Base-by-base conservation (phyloP, 2,113 vertebrate species). In the Gopherus evgoodei region DNA sequence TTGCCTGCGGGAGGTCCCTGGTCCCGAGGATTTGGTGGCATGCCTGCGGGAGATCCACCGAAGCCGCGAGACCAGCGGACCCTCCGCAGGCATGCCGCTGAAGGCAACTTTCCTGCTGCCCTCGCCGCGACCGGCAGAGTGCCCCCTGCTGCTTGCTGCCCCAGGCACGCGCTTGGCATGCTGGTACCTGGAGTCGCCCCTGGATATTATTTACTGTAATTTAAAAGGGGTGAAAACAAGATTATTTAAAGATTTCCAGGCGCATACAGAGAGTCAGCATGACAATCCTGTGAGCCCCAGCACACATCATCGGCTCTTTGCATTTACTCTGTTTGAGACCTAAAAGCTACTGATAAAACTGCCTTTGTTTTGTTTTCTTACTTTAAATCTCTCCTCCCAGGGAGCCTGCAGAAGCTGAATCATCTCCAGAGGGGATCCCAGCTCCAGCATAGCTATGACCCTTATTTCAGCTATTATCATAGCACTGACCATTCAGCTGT, bases 311-410 rank as follows among this genome's bases (percentile, higher is more conserved):
- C 9, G 88, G 83, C 50, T 87, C 85, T 69, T 90, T 6, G 5
- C 94, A 52, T 96, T 86, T 87, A 81, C 97, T 89, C 96, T 49
- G 91, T 82, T 27, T 49, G 94, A 42, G 90, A 62, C 93, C 96
- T 87, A 85, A 90, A 86, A 69, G 42, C 35, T 27, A 79, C 93
- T 38, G 97, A 97, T 87, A 96, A 95, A 96, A 94, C 79, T 38
- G 38, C 24, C 80, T 87, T 89, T 53, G 83, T 29, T 81, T 87
- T 50, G 93, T 94, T 90, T 96, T 91, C 98, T 98, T 98, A 99
- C 99, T 98, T 99, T 98, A 98, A 99, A 99, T 97, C 99, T 98
- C 97, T 99, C 99, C 96, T 99, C 99, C 99, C 99, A 99, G 97
- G 99, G 98, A 95, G 98, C 99, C 98, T 99, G 99, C 86, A 99